Evolutionary conservation across 2,888 invertebrate genomes (phyloP).

Genomic region (Mimas tiliae): DNA sequence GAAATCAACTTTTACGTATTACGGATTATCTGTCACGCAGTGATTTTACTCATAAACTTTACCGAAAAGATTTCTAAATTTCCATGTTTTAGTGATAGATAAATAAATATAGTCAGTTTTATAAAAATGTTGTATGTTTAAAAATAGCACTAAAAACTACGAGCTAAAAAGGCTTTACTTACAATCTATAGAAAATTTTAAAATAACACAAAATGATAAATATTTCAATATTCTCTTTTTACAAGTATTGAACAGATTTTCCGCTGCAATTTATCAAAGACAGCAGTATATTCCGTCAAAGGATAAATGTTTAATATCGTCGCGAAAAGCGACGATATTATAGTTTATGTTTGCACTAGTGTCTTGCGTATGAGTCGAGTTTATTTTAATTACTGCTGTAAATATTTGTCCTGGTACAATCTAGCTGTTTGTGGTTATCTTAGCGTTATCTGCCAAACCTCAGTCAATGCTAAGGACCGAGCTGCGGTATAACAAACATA

Average conservation of each 20-base stretch:
- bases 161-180: too few relatives aligned
- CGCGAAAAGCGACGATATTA: conserved; percentile 64
- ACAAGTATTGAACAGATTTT: background rate
- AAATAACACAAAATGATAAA: too few relatives aligned
- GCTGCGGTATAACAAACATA: conserved; percentile 55
- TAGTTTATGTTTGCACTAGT: conserved; percentile 57
- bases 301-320: conserved; percentile 36
- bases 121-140: too few relatives aligned
- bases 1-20: background rate
- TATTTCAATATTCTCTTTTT: too few relatives aligned
- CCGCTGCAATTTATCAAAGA: too few relatives aligned
- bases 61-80: too few relatives aligned
- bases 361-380: conserved; percentile 60
- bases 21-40: background rate
- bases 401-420: conserved; percentile 73
- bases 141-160: too few relatives aligned
- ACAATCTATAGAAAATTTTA: too few relatives aligned
- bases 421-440: conserved; percentile 77
- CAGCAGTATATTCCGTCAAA: too few relatives aligned
- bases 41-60: too few relatives aligned
- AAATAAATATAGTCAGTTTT: too few relatives aligned
- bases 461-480: conserved; percentile 81
- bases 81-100: too few relatives aligned
- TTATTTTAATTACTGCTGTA: conserved; percentile 76
- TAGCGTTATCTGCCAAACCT: conserved; percentile 81